Evolutionary conservation across 2,113 vertebrate species (phyloP).

Genomic region (Catagonus wagneri): DNA sequence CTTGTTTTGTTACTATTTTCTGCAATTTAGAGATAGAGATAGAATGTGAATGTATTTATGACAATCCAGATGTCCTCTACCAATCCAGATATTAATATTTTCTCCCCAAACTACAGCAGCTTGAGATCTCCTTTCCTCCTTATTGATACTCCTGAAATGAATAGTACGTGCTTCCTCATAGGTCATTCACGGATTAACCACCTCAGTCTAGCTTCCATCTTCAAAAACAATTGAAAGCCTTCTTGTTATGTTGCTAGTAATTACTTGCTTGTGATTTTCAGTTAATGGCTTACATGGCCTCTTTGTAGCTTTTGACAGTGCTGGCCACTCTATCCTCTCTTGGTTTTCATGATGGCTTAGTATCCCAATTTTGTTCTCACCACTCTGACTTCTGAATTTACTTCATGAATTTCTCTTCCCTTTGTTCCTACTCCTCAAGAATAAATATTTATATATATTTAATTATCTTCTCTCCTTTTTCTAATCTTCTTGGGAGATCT

Average conservation of each 20-base stretch:
- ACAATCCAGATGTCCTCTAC: neutral
- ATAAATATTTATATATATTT: neutral
- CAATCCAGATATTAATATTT: neutral
- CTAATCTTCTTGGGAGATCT: neutral
- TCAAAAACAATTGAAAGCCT: neutral
- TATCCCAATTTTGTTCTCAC: constrained; percentile 13
- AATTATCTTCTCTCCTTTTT: constrained; percentile 19
- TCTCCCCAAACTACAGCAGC: neutral
- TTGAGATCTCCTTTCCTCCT: constrained; percentile 13
- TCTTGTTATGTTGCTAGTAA: constrained; percentile 26
- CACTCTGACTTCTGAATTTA: neutral
- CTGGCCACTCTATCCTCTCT: neutral
- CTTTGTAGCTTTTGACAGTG: neutral
- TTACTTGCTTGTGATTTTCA: constrained; percentile 3
- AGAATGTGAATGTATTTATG: neutral
- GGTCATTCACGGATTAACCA: neutral
- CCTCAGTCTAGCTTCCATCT: neutral
- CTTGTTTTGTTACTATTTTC: constrained; percentile 39
- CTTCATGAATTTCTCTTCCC: neutral
- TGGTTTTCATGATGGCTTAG: neutral
- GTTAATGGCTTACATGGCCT: neutral
- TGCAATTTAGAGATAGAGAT: constrained; percentile 10
- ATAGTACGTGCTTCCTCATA: neutral
- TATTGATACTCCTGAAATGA: constrained; percentile 8
- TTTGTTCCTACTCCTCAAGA: neutral